phyloP scores from a whole-genome alignment of 2,888 invertebrate genomes.

The Dilophus febrilis region DNA sequence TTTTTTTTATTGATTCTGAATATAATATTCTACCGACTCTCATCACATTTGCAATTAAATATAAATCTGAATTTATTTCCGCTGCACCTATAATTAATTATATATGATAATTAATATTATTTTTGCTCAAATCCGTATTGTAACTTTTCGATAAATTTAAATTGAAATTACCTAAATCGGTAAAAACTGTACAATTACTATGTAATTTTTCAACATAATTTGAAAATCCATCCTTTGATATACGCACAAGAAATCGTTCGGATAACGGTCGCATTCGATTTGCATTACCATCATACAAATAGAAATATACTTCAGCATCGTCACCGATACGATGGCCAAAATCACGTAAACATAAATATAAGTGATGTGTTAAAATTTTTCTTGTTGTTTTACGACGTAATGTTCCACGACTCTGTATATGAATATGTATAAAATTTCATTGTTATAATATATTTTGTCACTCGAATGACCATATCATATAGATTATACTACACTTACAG shows the following conservation, averaged over 20 bases:
- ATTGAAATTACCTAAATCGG: conserved; percentile 39
- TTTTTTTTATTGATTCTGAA: conserved; percentile 27
- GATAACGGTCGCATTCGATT: conserved; percentile 62
- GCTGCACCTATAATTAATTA: conserved; percentile 42
- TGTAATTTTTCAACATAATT: conserved; percentile 75
- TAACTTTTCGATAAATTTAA: conserved; percentile 1
- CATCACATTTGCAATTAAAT: conserved; percentile 78
- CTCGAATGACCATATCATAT: no score
- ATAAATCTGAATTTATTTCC: conserved; percentile 71
- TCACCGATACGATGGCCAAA: conserved; percentile 79
- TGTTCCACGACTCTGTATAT: conserved; percentile 27
- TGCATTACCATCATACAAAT: conserved; percentile 56
- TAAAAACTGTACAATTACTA: conserved; percentile 78
- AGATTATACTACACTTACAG: conserved; percentile 38
- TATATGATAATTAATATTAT: not conserved
- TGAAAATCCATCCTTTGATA: conserved; percentile 79
- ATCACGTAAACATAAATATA: conserved; percentile 75
- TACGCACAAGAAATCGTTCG: conserved; percentile 75
- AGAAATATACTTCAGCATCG: conserved; percentile 76
- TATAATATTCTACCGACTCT: conserved; percentile 69
- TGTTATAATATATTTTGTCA: no score
- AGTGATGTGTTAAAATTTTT: conserved; percentile 47
- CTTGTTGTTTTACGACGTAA: conserved; percentile 24
- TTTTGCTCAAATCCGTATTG: not conserved
- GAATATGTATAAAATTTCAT: no score